Evolutionary conservation across 2,888 invertebrate species (phyloP), one percentile per base, ranked within the genome.

Genomic region (Pristionchus japonicus): DNA sequence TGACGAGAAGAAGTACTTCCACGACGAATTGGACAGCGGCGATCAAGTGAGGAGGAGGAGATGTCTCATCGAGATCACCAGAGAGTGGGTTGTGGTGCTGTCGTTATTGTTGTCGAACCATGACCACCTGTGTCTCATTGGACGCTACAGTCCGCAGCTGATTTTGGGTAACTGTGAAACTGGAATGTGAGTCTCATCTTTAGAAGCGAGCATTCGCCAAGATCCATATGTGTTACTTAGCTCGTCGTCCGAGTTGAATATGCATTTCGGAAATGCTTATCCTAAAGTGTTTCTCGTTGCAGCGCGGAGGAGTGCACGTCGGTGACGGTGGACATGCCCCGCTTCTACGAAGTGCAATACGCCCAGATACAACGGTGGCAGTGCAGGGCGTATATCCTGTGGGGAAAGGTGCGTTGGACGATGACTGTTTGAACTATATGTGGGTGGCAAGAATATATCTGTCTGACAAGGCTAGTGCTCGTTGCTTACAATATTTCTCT

Each of bases 331-430:
- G 34, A 31, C 87, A 85, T 92, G 15, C 90, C 92, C 4, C 90
- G 93, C 0, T 82, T 92, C 67, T 93, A 92, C 87, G 93, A 93
- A 85, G 89, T 91, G 23, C 93, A 93, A 88, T 83, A 90, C n/a
- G 83, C 23, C 89, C 47, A 89, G 89, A 0, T 80, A 87, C 11
- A 89, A 88, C n/a, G n/a, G 85, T 92, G 91, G 91, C 90, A 92
- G 80, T 87, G 91, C 1, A 87, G 92, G 20, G 90, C 90, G 88
- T 92, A 92, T 84, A 89, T 92, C 0, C 89, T 92, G 88, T 92
- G 92, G 92, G 92, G 90, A 27, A 92, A 91, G 83, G 89, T 89
- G 4, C 64, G 80, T 27, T 20, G n/a, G n/a, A n/a, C n/a, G n/a
- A n/a, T n/a, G n/a, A n/a, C n/a, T n/a, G n/a, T n/a, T n/a, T n/a